phyloP scores from a whole-genome alignment of 92 coral and sea anemone species.

The Montipora capitata region DNA sequence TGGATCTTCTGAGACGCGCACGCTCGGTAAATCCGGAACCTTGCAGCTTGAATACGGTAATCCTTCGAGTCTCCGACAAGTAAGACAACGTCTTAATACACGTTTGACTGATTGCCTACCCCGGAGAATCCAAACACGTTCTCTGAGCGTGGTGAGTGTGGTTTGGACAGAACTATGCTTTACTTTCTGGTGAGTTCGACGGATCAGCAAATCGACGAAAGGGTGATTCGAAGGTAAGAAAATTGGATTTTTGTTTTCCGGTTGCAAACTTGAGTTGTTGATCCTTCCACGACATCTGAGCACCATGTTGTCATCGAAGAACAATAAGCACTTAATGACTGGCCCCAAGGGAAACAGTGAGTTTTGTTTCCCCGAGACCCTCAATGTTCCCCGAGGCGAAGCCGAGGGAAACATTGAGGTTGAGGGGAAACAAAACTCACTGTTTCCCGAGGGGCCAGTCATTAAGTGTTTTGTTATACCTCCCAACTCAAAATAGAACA shows the following conservation, averaged over 20 bases:
- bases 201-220: slow-evolving; percentile 32
- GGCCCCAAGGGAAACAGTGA: too few species aligned
- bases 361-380: too few species aligned
- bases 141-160: slow-evolving; percentile 32
- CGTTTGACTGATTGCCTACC: slow-evolving; percentile 47
- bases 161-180: slow-evolving; percentile 33
- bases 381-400: too few species aligned
- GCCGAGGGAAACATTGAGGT: too few species aligned
- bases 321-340: too few species aligned
- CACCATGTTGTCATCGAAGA: slow-evolving; percentile 32
- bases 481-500: too few species aligned
- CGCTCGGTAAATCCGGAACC: slow-evolving; percentile 7
- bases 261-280: slow-evolving; percentile 20
- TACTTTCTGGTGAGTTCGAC: neutral
- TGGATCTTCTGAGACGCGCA: slow-evolving; percentile 5
- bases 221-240: slow-evolving; percentile 51
- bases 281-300: slow-evolving; percentile 51
- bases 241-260: neutral
- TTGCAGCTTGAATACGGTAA: slow-evolving; percentile 19
- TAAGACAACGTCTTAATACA: slow-evolving; percentile 9
- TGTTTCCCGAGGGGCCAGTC: too few species aligned
- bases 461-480: too few species aligned
- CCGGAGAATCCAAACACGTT: slow-evolving; percentile 39
- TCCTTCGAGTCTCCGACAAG: slow-evolving; percentile 18
- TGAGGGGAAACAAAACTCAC: too few species aligned